Conservation (phyloP, 2,888 invertebrate species). For the Eupithecia abbreviata region DNA sequence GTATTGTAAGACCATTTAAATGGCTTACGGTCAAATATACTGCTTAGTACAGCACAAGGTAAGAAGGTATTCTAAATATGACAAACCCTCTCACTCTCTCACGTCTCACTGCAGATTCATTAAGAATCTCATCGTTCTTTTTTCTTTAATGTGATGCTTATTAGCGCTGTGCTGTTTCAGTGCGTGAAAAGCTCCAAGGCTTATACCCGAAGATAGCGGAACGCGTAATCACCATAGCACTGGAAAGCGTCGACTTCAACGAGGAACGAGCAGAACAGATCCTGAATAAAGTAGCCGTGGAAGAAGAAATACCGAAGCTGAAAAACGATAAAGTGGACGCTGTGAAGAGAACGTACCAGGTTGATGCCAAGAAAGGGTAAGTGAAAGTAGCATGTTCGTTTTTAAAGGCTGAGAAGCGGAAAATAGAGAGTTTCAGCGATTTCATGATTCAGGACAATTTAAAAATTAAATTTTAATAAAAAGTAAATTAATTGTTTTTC, state of each 20-base stretch:
- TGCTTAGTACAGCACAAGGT: no score
- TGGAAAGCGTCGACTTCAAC: constrained; percentile 94
- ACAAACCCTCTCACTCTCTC: no score
- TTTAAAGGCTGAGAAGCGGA: constrained; percentile 20
- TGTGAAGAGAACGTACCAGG: constrained; percentile 46
- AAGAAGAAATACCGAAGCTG: constrained; percentile 79
- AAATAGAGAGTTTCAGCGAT: background rate
- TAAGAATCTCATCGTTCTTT: no score
- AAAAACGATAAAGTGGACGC: constrained; percentile 54
- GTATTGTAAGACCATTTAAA: no score
- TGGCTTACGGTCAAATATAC: no score
- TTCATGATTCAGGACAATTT: background rate
- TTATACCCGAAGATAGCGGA: constrained; percentile 91
- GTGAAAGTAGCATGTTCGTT: constrained; percentile 35
- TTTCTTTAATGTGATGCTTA: background rate
- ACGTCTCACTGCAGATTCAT: background rate
- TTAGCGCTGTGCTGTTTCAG: constrained; percentile 66
- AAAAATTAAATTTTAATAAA: background rate
- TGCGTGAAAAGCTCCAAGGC: constrained; percentile 87
- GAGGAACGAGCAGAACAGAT: constrained; percentile 92
- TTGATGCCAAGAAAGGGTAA: constrained; percentile 65
- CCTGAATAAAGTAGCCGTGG: constrained; percentile 87
- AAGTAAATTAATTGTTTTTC: background rate
- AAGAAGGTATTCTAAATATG: no score
- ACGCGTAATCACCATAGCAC: constrained; percentile 91